phyloP scores from a whole-genome alignment of 2,797 vertebrate genomes.

The Platalea minor region DNA sequence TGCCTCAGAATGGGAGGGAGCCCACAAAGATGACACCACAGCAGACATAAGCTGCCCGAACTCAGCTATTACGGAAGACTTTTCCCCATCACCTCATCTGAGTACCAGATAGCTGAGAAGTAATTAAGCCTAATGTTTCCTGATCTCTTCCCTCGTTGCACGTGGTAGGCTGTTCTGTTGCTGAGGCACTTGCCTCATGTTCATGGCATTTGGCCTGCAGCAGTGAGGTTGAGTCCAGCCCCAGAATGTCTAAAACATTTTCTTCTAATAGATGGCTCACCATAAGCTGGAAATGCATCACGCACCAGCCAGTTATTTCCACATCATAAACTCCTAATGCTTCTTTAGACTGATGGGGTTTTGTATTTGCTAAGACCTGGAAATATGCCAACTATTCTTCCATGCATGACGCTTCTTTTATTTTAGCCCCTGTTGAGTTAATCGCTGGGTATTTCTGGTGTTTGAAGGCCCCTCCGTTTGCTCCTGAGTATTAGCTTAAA shows the following conservation, averaged over 20 bases:
- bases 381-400: slow-evolving; percentile 55
- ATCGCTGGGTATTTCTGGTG: slow-evolving; percentile 29
- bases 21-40: not conserved
- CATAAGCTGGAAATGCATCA: slow-evolving; percentile 64
- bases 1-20: not conserved
- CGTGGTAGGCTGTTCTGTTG: slow-evolving; percentile 42
- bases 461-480: slow-evolving; percentile 9
- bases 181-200: slow-evolving; percentile 7
- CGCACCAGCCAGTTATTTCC: slow-evolving; percentile 73
- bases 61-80: slow-evolving; percentile 14
- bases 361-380: slow-evolving; percentile 61
- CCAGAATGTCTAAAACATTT: slow-evolving; percentile 52
- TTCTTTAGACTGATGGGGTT: slow-evolving; percentile 70
- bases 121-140: slow-evolving; percentile 51
- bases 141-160: slow-evolving; percentile 52
- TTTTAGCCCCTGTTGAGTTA: slow-evolving; percentile 16
- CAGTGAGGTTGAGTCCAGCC: slow-evolving; percentile 44
- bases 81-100: slow-evolving; percentile 49
- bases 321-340: slow-evolving; percentile 78
- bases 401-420: slow-evolving; percentile 8
- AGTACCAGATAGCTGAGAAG: slow-evolving; percentile 43
- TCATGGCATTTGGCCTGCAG: slow-evolving; percentile 60
- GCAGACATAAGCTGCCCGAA: not conserved
- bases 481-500: not conserved
- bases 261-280: slow-evolving; percentile 60